A percentile compares a stretch with the other conserved stretches of the same genome.
These are phyloP conservation scores for Sphecodes monilicornis DNA, from an alignment of 2,888 invertebrate genomes.

Conservation along the genomic window DNA sequence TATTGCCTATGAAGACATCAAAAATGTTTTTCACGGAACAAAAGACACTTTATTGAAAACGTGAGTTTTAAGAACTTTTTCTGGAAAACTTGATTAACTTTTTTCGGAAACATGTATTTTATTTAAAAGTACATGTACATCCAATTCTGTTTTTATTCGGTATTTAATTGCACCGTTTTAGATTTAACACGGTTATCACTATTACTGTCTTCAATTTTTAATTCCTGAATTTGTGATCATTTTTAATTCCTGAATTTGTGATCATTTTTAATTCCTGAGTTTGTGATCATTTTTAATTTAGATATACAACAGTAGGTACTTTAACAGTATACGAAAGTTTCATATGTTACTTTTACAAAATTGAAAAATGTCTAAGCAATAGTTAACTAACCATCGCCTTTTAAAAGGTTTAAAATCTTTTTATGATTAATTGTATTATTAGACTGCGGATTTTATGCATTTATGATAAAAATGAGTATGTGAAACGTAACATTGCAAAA, in stretches of 20 bases:
- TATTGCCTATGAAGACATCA: background rate
- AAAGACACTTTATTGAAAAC: background rate
- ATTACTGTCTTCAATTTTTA: no score
- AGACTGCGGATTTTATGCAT: background rate
- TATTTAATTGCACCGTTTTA: no score
- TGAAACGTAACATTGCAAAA: background rate
- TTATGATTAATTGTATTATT: no score
- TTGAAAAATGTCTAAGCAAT: background rate
- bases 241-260: no score
- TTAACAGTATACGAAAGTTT: no score
- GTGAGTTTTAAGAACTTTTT: background rate
- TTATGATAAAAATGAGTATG: background rate
- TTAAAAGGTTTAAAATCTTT: background rate
- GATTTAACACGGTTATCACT: no score
- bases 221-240: no score
- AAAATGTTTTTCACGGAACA: background rate
- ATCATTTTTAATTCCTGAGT: no score
- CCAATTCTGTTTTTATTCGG: no score
- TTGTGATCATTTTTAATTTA: no score
- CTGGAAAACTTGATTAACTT: background rate
- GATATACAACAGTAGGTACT: no score
- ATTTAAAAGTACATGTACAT: background rate
- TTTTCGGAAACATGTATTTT: background rate
- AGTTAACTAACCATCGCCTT: background rate
- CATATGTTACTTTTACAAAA: no score